Conservation (phyloP, 37 sponge, comb jelly and placozoan species). For the Cliona cf. orientalis region DNA sequence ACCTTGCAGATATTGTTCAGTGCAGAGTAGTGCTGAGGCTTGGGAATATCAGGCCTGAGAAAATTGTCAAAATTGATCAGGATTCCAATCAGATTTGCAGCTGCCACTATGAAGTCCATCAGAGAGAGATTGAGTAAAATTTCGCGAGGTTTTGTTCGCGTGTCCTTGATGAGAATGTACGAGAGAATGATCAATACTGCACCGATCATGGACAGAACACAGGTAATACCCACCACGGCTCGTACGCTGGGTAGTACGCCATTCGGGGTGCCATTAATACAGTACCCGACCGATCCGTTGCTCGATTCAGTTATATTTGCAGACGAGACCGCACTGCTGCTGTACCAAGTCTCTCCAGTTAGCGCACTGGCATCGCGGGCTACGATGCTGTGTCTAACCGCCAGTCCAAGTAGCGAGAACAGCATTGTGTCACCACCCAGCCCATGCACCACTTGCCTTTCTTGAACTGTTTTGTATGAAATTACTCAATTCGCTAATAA, state of each 20-base stretch:
- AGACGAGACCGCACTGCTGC: too few species aligned
- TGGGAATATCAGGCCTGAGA: not conserved
- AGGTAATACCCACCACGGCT: slow-evolving; percentile 34
- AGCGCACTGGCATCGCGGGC: too few species aligned
- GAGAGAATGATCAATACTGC: slow-evolving; percentile 66
- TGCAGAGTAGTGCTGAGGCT: not conserved
- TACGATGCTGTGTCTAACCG: too few species aligned
- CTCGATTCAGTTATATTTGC: too few species aligned
- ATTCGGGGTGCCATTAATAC: not conserved
- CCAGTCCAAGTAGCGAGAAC: too few species aligned
- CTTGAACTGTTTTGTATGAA: too few species aligned
- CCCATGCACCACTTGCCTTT: too few species aligned
- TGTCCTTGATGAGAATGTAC: slow-evolving; percentile 44
- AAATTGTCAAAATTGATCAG: slow-evolving; percentile 37
- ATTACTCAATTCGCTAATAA: too few species aligned
- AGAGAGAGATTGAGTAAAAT: slow-evolving; percentile 76
- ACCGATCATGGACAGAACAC: slow-evolving; percentile 66
- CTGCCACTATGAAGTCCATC: slow-evolving; percentile 61
- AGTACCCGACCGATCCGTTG: too few species aligned
- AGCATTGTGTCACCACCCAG: too few species aligned
- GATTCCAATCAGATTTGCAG: slow-evolving; percentile 56
- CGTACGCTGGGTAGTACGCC: not conserved
- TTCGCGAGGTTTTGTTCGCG: slow-evolving; percentile 62
- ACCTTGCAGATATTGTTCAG: slow-evolving; percentile 22
- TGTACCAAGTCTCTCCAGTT: too few species aligned